phyloP scores from a whole-genome alignment of 2,113 vertebrate species.

The Neotoma lepida region DNA sequence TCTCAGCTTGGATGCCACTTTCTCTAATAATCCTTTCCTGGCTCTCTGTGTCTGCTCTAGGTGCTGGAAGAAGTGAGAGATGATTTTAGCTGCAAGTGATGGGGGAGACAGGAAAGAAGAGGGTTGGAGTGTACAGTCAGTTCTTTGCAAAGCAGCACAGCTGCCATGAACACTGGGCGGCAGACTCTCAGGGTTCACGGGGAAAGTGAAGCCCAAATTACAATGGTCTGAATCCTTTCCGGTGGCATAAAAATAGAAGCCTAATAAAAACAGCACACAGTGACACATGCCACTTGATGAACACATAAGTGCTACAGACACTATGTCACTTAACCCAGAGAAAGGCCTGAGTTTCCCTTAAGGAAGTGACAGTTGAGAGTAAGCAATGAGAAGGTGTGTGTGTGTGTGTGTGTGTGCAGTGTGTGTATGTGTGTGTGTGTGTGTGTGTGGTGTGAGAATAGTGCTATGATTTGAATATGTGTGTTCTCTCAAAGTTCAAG shows the following conservation, averaged over 20 bases:
- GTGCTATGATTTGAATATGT: not conserved
- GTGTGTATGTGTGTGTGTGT: no score
- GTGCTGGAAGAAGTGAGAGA: not conserved
- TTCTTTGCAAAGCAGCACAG: not conserved
- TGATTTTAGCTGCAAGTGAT: not conserved
- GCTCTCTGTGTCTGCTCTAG: fast-evolving
- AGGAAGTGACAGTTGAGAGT: no score
- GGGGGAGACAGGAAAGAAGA: not conserved
- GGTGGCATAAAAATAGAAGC: not conserved
- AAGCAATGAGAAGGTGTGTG: not conserved
- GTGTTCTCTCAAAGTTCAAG: not conserved
- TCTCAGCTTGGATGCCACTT: not conserved
- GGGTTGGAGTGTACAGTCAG: no score
- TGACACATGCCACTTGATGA: not conserved
- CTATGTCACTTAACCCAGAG: fast-evolving
- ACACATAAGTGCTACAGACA: fast-evolving
- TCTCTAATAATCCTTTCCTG: not conserved
- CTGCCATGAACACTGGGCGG: fast-evolving
- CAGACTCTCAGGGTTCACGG: fast-evolving
- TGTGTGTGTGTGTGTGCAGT: no score
- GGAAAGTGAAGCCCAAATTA: not conserved
- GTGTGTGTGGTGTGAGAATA: no score
- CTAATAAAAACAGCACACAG: fast-evolving
- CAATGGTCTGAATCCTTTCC: fast-evolving
- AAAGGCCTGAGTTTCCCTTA: no score